Evolutionary conservation across 2,113 vertebrate species (phyloP).

Genomic region (Herpailurus yagouaroundi): DNA sequence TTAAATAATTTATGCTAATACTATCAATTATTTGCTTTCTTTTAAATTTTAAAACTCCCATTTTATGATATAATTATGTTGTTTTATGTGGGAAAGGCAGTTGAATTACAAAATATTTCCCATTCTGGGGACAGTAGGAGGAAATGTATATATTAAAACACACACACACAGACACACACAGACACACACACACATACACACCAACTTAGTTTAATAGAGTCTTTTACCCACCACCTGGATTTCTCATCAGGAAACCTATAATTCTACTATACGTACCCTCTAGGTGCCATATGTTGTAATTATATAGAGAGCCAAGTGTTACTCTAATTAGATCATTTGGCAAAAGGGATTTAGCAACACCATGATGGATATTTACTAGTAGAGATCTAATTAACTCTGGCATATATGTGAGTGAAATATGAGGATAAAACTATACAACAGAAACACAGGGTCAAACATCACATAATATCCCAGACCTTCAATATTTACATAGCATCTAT

Average conservation of each 20-base stretch:
- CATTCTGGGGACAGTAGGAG: neutral
- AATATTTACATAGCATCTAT: neutral
- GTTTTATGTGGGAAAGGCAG: conserved; percentile 28
- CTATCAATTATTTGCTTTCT: conserved; percentile 15
- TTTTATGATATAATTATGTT: neutral
- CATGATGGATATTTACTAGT: conserved; percentile 55
- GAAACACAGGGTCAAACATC: conserved; percentile 5
- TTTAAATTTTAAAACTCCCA: neutral
- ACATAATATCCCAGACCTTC: neutral
- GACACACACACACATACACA: neutral
- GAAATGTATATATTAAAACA: neutral
- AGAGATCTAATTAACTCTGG: conserved; percentile 53
- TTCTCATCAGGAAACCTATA: conserved; percentile 57
- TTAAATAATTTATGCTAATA: conserved; percentile 23
- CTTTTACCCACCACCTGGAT: conserved; percentile 64
- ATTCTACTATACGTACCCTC: conserved; percentile 59
- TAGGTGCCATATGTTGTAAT: conserved; percentile 44
- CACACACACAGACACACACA: neutral
- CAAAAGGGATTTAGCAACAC: conserved; percentile 72
- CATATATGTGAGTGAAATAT: conserved; percentile 57
- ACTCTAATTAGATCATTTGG: conserved; percentile 73
- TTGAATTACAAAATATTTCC: conserved; percentile 6
- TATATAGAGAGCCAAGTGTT: conserved; percentile 67
- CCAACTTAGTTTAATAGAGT: conserved; percentile 51
- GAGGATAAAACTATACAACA: conserved; percentile 17